Conservation (phyloP, 2,888 invertebrate genomes). For the Orthosia gracilis region DNA sequence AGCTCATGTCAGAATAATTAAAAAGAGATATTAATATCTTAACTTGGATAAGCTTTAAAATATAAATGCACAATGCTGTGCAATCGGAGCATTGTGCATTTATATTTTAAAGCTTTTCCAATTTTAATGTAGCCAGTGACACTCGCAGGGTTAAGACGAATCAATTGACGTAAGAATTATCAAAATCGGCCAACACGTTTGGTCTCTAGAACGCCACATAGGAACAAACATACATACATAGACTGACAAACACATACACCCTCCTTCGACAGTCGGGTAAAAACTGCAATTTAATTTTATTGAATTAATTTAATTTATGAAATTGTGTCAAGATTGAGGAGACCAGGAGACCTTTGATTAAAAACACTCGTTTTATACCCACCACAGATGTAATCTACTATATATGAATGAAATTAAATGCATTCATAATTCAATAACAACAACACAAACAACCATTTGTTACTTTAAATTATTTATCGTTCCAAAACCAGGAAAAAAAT, state of each 20-base stretch:
- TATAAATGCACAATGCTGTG: too few relatives aligned
- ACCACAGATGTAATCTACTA: neutral
- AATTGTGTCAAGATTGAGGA: neutral
- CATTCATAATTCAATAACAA: neutral
- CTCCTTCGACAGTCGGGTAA: too few relatives aligned
- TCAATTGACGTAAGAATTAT: too few relatives aligned
- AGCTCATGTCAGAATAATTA: slow-evolving; percentile 18
- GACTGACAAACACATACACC: too few relatives aligned
- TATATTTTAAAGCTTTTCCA: too few relatives aligned
- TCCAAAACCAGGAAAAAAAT: slow-evolving; percentile 7
- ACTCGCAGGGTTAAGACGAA: too few relatives aligned
- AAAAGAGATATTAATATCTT: slow-evolving; percentile 8
- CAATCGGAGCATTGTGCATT: too few relatives aligned
- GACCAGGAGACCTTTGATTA: neutral
- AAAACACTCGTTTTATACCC: neutral
- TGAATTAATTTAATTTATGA: neutral
- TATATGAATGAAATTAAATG: neutral
- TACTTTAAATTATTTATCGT: slow-evolving; percentile 5
- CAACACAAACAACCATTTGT: neutral
- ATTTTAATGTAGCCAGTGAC: too few relatives aligned
- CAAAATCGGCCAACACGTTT: too few relatives aligned
- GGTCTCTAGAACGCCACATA: too few relatives aligned
- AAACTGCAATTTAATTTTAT: neutral
- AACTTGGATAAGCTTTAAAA: neutral
- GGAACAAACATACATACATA: too few relatives aligned